Conservation (phyloP, 2,797 vertebrate genomes). For the Taeniopygia guttata region DNA sequence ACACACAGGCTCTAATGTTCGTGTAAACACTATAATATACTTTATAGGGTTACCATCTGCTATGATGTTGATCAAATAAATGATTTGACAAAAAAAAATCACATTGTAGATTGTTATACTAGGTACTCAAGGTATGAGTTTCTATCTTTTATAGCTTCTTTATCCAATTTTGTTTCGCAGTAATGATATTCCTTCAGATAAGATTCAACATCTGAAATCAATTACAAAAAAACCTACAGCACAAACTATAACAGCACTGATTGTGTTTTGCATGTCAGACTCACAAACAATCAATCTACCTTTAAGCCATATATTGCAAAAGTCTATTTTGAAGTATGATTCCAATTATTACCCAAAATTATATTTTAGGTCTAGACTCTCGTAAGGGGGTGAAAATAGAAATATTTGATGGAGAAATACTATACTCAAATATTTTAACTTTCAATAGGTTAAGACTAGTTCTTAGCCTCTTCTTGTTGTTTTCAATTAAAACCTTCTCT, state of each 20-base stretch:
- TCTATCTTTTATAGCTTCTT: slow-evolving; percentile 76
- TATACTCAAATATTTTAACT: background rate
- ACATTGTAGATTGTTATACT: slow-evolving; percentile 74
- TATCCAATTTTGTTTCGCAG: slow-evolving; percentile 79
- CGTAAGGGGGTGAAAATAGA: background rate
- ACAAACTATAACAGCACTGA: slow-evolving; percentile 70
- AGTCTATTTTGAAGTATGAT: slow-evolving; percentile 50
- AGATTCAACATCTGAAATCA: slow-evolving; percentile 70
- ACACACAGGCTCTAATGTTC: slow-evolving; percentile 24
- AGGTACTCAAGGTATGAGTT: slow-evolving; percentile 80
- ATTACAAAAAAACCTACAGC: slow-evolving; percentile 69
- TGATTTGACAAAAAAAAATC: slow-evolving; percentile 79
- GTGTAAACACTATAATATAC: slow-evolving; percentile 69
- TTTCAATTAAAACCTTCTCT: background rate
- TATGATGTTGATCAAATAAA: slow-evolving; percentile 81
- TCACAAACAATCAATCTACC: slow-evolving; percentile 35
- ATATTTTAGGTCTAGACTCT: background rate
- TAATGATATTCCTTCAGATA: slow-evolving; percentile 78
- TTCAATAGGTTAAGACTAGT: background rate
- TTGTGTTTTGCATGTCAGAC: slow-evolving; percentile 68
- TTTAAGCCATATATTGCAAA: slow-evolving; percentile 50
- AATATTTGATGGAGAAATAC: background rate
- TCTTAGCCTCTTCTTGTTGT: background rate
- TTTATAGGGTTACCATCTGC: slow-evolving; percentile 84
- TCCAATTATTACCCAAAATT: background rate